These are phyloP conservation scores for Zygaena filipendulae DNA, from an alignment of 2,888 invertebrate genomes.

Conservation along the genomic window DNA sequence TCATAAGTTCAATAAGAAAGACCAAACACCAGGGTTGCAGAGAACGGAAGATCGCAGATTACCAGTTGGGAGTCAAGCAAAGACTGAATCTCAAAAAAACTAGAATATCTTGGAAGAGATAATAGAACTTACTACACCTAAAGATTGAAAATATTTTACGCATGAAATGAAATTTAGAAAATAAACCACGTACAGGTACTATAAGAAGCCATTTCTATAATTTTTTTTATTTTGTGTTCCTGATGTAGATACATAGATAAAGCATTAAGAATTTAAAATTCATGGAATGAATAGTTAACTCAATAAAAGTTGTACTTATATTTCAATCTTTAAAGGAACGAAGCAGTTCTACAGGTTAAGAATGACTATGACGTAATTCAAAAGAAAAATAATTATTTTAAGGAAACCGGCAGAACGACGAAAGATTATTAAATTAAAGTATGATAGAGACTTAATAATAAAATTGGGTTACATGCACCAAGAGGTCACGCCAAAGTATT, in stretches of 20 bases:
- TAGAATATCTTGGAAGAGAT: slow-evolving; percentile 29
- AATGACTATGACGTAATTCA: slow-evolving; percentile 32
- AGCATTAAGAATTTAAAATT: slow-evolving; percentile 41
- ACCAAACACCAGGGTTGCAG: no score
- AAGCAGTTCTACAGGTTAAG: slow-evolving; percentile 48
- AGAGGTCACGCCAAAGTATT: slow-evolving; percentile 68
- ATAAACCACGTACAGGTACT: no score
- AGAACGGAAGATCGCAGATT: slow-evolving; percentile 27
- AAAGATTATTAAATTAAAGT: slow-evolving; percentile 25
- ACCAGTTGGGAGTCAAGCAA: slow-evolving; percentile 31
- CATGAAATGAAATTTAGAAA: no score
- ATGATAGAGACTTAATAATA: slow-evolving; percentile 42
- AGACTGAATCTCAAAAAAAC: slow-evolving; percentile 28
- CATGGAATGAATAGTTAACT: no score
- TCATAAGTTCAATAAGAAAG: no score
- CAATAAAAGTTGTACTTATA: no score
- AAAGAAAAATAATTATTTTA: slow-evolving; percentile 28
- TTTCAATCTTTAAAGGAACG: slow-evolving; percentile 36
- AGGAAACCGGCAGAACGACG: slow-evolving; percentile 27
- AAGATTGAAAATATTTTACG: no score
- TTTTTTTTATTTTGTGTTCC: slow-evolving; percentile 39
- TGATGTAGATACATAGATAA: slow-evolving; percentile 46
- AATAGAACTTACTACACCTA: no score
- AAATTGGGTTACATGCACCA: slow-evolving; percentile 57
- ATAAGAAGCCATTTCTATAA: slow-evolving; percentile 54